Percentiles rank a stretch among this genome's conserved stretches.
These are phyloP conservation scores for Hemiprocne comata DNA, from an alignment of 2,113 vertebrate genomes.

Conservation along the genomic window DNA sequence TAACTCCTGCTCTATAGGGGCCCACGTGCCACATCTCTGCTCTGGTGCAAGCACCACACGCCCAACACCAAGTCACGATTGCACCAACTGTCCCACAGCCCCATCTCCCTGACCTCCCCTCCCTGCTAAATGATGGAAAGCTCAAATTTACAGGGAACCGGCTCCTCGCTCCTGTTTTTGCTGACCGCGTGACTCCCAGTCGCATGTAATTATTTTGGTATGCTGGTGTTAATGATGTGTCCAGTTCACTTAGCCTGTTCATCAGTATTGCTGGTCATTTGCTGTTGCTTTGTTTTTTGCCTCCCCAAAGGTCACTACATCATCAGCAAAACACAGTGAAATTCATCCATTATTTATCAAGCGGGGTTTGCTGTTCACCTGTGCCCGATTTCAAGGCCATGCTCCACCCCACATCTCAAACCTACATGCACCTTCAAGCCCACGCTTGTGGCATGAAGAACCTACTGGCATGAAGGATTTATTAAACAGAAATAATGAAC, in stretches of 20 bases:
- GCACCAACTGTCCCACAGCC: not conserved
- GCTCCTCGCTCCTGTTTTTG: not conserved
- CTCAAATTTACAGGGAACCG: not conserved
- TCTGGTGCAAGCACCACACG: not conserved
- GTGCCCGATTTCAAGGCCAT: not conserved
- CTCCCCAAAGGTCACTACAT: conserved; percentile 57
- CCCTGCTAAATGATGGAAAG: not conserved
- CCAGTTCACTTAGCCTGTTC: conserved; percentile 52
- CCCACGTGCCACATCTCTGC: not conserved
- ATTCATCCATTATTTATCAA: conserved; percentile 62
- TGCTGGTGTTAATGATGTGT: conserved; percentile 35
- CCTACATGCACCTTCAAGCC: not conserved
- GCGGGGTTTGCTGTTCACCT: conserved; percentile 18
- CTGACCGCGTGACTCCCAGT: not conserved
- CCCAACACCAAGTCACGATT: fast-evolving
- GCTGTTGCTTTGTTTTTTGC: conserved; percentile 23
- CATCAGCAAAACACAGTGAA: conserved; percentile 46
- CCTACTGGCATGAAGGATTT: not conserved
- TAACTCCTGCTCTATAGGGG: not conserved
- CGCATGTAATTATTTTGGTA: conserved; percentile 40
- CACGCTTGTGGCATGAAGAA: fast-evolving
- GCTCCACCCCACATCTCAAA: not conserved
- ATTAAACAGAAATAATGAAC: not conserved
- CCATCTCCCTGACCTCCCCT: not conserved
- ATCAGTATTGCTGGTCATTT: conserved; percentile 51